A percentile compares a stretch with the other conserved stretches of the same genome.
Conservation (phyloP, 2,113 vertebrate genomes). For the Pontoporia blainvillei region DNA sequence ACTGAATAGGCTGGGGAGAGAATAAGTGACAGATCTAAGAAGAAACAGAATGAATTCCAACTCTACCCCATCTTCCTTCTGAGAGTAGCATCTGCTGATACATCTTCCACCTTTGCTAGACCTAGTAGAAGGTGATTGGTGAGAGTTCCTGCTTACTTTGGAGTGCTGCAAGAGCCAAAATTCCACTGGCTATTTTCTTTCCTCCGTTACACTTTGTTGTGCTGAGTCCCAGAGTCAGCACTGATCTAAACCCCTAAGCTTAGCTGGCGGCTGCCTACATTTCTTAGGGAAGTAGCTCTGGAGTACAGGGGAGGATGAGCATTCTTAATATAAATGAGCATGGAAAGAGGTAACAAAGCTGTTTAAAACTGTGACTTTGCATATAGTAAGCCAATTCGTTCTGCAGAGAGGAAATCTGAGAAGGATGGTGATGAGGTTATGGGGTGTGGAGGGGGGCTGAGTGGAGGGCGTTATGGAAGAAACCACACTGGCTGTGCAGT, state of each 20-base stretch:
- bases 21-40: background rate
- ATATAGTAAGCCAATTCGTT: conserved; percentile 60
- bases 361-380: conserved; percentile 58
- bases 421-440: conserved; percentile 52
- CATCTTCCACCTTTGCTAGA: background rate
- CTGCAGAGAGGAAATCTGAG: conserved; percentile 66
- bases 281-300: background rate
- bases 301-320: background rate
- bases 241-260: background rate
- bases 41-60: background rate
- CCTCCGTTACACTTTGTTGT: no score
- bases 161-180: background rate
- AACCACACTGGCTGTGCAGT: conserved; percentile 65
- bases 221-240: background rate
- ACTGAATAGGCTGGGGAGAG: background rate
- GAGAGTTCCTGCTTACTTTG: background rate
- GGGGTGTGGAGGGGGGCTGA: background rate
- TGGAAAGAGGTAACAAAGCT: background rate
- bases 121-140: background rate
- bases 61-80: background rate
- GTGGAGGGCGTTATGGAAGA: background rate
- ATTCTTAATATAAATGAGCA: no score
- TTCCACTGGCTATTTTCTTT: background rate
- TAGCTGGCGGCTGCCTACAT: background rate
- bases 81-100: background rate